These are phyloP conservation scores for Cantharis flavilabris DNA, from an alignment of 2,888 invertebrate species.

Conservation along the genomic window DNA sequence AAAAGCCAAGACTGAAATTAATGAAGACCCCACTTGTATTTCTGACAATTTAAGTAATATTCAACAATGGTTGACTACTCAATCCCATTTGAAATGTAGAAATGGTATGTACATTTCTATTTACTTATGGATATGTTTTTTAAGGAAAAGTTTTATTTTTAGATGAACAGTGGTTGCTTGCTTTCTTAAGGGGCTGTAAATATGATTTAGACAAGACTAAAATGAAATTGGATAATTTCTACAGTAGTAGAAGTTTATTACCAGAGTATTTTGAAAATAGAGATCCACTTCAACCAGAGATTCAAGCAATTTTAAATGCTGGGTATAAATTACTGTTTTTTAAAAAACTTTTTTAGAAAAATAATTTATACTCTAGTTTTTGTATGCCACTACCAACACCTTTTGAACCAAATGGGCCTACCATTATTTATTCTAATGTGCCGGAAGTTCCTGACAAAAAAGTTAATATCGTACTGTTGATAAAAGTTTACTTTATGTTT, in stretches of 20 bases:
- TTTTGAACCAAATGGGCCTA: not conserved
- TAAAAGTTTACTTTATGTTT: conserved; percentile 52
- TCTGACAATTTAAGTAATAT: conserved; percentile 58
- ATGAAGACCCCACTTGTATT: conserved; percentile 59
- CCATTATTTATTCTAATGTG: not conserved
- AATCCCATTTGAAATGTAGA: conserved; percentile 61
- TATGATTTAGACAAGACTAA: conserved; percentile 61
- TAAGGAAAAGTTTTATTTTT: conserved; percentile 8
- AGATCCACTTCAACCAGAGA: conserved; percentile 52
- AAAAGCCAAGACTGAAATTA: conserved; percentile 59
- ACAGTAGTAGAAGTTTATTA: conserved; percentile 61
- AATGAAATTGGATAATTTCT: conserved; percentile 63
- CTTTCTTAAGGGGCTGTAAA: conserved; percentile 61
- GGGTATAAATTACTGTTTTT: conserved; percentile 51
- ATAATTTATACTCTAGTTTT: not conserved
- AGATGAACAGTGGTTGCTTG: conserved; percentile 61
- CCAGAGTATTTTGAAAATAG: conserved; percentile 63
- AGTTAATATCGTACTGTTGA: not conserved
- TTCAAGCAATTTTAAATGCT: conserved; percentile 45
- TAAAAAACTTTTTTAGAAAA: not conserved
- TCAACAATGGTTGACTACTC: conserved; percentile 62
- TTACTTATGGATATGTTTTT: not conserved
- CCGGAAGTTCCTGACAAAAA: not conserved
- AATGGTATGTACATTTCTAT: conserved; percentile 56
- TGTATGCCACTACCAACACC: not conserved